A percentile compares a stretch with the other conserved stretches of the same genome.
Evolutionary conservation across 2,888 invertebrate genomes (phyloP).

Genomic region (Aphrophora alni): DNA sequence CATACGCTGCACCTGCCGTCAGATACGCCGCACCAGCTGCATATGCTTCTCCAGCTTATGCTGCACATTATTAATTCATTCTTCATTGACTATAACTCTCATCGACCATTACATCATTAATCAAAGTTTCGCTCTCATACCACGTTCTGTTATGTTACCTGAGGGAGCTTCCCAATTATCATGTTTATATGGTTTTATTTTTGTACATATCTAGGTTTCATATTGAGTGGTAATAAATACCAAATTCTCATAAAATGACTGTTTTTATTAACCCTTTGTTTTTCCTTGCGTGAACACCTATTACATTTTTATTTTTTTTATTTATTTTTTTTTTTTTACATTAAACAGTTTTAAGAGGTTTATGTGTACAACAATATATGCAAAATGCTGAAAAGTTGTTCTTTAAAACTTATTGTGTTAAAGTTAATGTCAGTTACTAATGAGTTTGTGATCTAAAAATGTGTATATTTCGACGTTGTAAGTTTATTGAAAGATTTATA

Average conservation of each 20-base stretch:
- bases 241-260: not conserved
- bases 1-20: slow-evolving; percentile 1
- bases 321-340: no score
- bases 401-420: no score
- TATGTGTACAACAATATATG: no score
- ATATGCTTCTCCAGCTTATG: not conserved
- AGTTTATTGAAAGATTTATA: no score
- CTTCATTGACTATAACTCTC: not conserved
- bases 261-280: not conserved
- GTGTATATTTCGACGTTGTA: no score
- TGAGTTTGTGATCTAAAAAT: no score
- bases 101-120: not conserved
- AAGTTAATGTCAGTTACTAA: no score
- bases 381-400: no score
- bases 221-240: slow-evolving; percentile 6
- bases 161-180: not conserved
- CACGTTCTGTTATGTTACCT: not conserved
- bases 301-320: no score
- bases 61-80: not conserved
- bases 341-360: no score
- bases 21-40: slow-evolving; percentile 10
- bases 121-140: not conserved
- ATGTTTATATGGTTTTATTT: not conserved
- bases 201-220: not conserved
- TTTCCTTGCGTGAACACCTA: no score